A percentile compares a stretch with the other conserved stretches of the same genome.
These are phyloP conservation scores for Cantharis lateralis DNA, from an alignment of 2,888 invertebrate genomes.

Conservation along the genomic window DNA sequence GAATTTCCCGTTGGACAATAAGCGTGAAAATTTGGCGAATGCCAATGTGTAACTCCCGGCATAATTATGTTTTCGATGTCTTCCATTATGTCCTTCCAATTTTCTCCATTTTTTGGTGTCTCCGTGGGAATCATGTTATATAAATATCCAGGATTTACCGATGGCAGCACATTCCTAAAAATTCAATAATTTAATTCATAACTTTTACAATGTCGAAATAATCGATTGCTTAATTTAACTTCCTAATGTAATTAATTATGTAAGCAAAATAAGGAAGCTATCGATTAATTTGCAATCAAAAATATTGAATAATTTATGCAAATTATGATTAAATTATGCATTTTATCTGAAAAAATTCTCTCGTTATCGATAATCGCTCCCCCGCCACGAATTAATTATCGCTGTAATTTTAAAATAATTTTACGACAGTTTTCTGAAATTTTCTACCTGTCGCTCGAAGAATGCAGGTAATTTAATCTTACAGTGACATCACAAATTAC, in stretches of 20 bases:
- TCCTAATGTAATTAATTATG: not conserved
- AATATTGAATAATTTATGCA: not conserved
- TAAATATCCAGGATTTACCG: constrained; percentile 90
- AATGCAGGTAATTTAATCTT: not conserved
- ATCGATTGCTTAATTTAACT: not conserved
- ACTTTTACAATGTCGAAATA: not conserved
- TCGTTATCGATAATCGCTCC: too few species aligned
- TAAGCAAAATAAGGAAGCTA: not conserved
- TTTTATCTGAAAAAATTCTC: not conserved
- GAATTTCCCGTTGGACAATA: constrained; percentile 89
- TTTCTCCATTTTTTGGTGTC: constrained; percentile 81
- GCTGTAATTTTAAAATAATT: too few species aligned
- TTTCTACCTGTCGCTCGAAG: not conserved
- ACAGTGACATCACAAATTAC: not conserved
- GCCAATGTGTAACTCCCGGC: constrained; percentile 96
- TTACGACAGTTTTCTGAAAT: not conserved
- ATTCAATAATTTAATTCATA: not conserved
- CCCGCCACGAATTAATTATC: too few species aligned
- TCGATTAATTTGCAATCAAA: not conserved
- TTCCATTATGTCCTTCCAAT: constrained; percentile 82
- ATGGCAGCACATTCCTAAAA: constrained; percentile 77
- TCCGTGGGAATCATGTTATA: constrained; percentile 77
- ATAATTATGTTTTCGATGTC: constrained; percentile 88
- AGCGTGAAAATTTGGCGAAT: constrained; percentile 91
- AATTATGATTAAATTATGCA: not conserved